Base-by-base conservation (phyloP, 2,888 invertebrate species). In the Microchrysa polita region DNA sequence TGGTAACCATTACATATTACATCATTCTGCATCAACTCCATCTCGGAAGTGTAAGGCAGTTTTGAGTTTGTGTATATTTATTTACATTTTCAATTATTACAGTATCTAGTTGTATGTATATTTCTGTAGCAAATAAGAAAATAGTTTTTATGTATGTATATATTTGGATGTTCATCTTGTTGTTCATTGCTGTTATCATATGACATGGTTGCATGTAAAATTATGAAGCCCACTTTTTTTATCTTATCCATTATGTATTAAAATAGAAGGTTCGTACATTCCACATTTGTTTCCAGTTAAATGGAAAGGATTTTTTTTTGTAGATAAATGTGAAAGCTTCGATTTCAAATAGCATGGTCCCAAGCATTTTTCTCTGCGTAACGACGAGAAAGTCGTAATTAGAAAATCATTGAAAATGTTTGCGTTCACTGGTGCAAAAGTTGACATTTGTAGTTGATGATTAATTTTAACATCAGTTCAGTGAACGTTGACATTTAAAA, bases 31-130 rank as follows among this genome's bases (percentile, higher is more conserved):
- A 42, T 71, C 18, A 57, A 59, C 59, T 57, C 40, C 42, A 23
- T 71, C 57, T 71, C 18, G 55, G 57, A 20, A 16, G 71, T 22
- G 42, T 57, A 57, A 71, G 59, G 71, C 59, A 71, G 34, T 71
- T 57, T n/a, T 55, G 10, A 27, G 34, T 69, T 69, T 5, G 18
- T 18, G 22, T 22, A 59, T 20, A 14, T 20, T 22, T 20, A 22
- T 27, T 27, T 23, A 23, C 23, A 14, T 60, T 60, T 23, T 23
- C 16, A 7, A 57, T 22, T 7, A 23, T 60, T 14, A 9, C 14
- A 18, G 18, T 60, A 60, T 23, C n/a, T 60, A n/a, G 27, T 20
- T 14, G 18, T 59, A 20, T 9, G 22, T 27, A 60, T 14, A 27
- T 27, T 14, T 18, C 14, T 23, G 23, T 27, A 60, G 22, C 60